Conservation (phyloP, 2,113 vertebrate species). For the Corythaixoides concolor region DNA sequence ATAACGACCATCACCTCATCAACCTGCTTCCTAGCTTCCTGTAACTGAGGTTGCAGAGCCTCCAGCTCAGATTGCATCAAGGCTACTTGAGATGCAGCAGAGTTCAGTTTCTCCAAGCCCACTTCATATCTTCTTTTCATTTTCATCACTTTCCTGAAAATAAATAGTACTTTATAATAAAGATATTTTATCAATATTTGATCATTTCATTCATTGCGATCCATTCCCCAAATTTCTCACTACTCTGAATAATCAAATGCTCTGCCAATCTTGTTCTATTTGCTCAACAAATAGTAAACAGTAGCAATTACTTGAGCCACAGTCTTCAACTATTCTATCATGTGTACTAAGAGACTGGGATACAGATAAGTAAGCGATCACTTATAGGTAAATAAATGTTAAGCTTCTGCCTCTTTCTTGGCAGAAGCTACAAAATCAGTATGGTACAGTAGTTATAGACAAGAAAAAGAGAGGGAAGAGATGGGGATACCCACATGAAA, state of each 20-base stretch:
- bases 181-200: neutral
- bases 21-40: slow-evolving; percentile 84
- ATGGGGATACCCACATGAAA: neutral
- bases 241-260: neutral
- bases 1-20: slow-evolving; percentile 88
- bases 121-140: slow-evolving; percentile 87
- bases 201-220: neutral
- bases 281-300: neutral
- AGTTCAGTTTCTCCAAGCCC: slow-evolving; percentile 87
- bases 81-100: slow-evolving; percentile 84
- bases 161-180: neutral
- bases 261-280: neutral
- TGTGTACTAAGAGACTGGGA: neutral
- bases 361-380: neutral
- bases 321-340: neutral
- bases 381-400: neutral
- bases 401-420: neutral
- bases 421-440: neutral
- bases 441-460: neutral
- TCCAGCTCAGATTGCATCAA: slow-evolving; percentile 87
- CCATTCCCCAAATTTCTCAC: neutral
- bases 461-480: neutral
- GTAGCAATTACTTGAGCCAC: neutral
- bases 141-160: slow-evolving; percentile 84
- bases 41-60: slow-evolving; percentile 86